Conservation (phyloP, 1,140 invertebrate species). For the Gonatopus flavifemur region DNA sequence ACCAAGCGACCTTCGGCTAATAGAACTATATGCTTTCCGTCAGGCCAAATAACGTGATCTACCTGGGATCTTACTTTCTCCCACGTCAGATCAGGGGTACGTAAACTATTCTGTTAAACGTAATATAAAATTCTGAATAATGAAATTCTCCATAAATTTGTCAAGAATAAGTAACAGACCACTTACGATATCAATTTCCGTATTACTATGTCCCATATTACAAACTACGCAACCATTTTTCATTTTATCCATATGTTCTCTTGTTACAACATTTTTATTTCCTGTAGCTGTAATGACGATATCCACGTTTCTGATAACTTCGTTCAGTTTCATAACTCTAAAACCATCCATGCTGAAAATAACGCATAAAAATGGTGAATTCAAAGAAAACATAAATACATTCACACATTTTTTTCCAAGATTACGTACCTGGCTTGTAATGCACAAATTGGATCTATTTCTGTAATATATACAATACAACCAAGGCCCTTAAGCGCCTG, state of each 20-base stretch:
- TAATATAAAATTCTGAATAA: not conserved
- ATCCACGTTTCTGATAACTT: conserved; percentile 91
- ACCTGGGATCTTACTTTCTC: conserved; percentile 97
- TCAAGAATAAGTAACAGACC: too few species aligned
- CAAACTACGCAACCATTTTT: conserved; percentile 96
- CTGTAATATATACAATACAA: conserved; percentile 92
- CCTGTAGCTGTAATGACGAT: conserved; percentile 95
- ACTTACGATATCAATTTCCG: conserved; percentile 94
- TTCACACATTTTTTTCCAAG: not conserved
- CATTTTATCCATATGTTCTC: conserved; percentile 96
- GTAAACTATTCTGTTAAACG: conserved; percentile 76
- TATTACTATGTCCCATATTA: conserved; percentile 98
- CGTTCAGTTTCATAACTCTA: conserved; percentile 91
- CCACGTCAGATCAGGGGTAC: conserved; percentile 94
- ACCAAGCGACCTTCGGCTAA: conserved; percentile 93
- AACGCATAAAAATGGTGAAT: conserved; percentile 8
- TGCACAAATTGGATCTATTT: conserved; percentile 98
- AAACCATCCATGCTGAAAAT: conserved; percentile 92
- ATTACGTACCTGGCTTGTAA: conserved; percentile 85
- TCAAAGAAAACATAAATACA: conserved; percentile 1
- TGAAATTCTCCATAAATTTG: not conserved
- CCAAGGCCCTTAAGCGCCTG: conserved; percentile 93
- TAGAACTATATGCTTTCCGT: conserved; percentile 88
- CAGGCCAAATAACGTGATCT: conserved; percentile 95
- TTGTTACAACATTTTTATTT: conserved; percentile 94